Percentiles rank a stretch among this genome's conserved stretches.
phyloP scores from a whole-genome alignment of 2,797 vertebrate genomes.

The Phrynocephalus vlangalii region DNA sequence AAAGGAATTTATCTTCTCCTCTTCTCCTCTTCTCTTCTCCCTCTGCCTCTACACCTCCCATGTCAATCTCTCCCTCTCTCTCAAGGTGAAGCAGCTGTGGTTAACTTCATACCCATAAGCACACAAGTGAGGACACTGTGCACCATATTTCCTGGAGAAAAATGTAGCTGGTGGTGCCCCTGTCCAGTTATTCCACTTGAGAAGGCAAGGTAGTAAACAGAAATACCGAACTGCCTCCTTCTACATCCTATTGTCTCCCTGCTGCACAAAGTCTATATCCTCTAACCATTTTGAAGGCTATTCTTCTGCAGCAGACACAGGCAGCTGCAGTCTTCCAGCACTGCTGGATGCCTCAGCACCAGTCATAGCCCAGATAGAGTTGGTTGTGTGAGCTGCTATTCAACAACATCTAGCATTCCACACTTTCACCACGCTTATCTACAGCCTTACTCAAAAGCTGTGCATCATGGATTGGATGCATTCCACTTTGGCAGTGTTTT shows the following conservation, averaged over 20 bases:
- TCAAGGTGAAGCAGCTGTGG: too few species aligned
- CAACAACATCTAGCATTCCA: not conserved
- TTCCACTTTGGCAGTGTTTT: not conserved
- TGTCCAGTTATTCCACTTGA: not conserved
- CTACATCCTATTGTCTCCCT: not conserved
- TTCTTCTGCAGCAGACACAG: not conserved
- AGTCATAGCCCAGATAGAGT: not conserved
- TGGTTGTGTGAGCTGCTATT: not conserved
- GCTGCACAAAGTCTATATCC: not conserved
- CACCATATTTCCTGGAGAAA: too few species aligned
- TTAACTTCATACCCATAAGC: too few species aligned
- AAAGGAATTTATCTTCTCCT: not conserved
- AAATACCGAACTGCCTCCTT: not conserved
- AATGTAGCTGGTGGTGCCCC: too few species aligned
- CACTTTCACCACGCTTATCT: not conserved
- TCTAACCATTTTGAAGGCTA: not conserved
- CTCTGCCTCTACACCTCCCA: too few species aligned
- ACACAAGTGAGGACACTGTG: too few species aligned
- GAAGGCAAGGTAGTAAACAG: not conserved
- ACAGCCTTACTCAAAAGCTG: not conserved
- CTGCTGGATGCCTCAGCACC: not conserved
- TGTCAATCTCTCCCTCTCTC: too few species aligned
- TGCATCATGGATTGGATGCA: not conserved
- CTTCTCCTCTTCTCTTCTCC: too few species aligned
- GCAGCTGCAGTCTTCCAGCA: not conserved